phyloP scores from a whole-genome alignment of 2,797 vertebrate genomes.

The Mus minutoides region DNA sequence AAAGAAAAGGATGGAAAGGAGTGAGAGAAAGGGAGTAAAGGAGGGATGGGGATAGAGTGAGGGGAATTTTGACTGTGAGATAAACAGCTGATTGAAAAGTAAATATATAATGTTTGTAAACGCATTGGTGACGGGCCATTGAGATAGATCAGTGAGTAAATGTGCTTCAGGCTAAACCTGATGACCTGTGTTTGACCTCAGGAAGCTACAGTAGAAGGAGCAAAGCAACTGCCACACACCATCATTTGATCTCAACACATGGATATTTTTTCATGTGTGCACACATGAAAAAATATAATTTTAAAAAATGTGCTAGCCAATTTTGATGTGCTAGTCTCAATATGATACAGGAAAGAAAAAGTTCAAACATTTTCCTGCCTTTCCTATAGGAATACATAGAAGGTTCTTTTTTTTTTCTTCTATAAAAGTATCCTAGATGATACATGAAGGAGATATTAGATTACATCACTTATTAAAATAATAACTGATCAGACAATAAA shows the following conservation, averaged over 20 bases:
- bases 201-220: neutral
- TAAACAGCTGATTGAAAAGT: neutral
- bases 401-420: neutral
- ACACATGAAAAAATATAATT: neutral
- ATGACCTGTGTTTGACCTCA: neutral
- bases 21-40: neutral
- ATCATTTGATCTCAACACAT: neutral
- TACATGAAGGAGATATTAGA: slow-evolving; percentile 16
- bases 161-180: neutral
- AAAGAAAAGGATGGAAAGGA: neutral
- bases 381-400: neutral
- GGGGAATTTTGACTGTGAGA: neutral
- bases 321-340: neutral
- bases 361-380: neutral
- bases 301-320: no score
- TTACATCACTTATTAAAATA: neutral
- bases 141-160: neutral
- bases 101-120: slow-evolving; percentile 35
- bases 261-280: no score
- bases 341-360: neutral
- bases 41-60: no score
- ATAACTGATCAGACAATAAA: neutral
- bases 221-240: neutral
- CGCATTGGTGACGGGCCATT: neutral
- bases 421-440: slow-evolving; percentile 8